Percentiles rank a stretch among this genome's conserved stretches.
These are phyloP conservation scores for Brachionus rotundiformis DNA, from an alignment of 1,140 invertebrate genomes.

Conservation along the genomic window DNA sequence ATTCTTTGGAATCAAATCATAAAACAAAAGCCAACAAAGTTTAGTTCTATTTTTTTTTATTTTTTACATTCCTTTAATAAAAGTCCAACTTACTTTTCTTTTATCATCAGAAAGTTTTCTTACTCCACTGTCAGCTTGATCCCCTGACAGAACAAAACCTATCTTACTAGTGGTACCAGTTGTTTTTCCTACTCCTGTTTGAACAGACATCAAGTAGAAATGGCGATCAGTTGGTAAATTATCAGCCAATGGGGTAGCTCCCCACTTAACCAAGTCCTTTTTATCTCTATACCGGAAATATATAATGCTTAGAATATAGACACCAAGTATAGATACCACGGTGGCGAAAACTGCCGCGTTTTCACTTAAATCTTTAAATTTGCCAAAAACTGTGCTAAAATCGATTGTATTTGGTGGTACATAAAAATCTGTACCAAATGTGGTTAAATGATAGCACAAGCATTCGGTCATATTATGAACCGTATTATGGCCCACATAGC, in stretches of 20 bases:
- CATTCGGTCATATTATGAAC: slow-evolving; percentile 63
- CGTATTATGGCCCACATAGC: slow-evolving; percentile 55
- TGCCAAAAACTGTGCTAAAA: slow-evolving; percentile 67
- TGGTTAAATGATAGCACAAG: slow-evolving; percentile 67
- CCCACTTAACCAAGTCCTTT: slow-evolving; percentile 64
- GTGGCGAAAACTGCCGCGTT: slow-evolving; percentile 65
- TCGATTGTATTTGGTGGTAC: slow-evolving; percentile 68
- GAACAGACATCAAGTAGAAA: slow-evolving; percentile 62
- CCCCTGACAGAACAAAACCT: slow-evolving; percentile 62
- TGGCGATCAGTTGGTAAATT: slow-evolving; percentile 63
- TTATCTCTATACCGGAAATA: slow-evolving; percentile 67
- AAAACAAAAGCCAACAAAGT: slow-evolving; percentile 28
- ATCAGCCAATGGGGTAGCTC: slow-evolving; percentile 61
- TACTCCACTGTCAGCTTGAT: slow-evolving; percentile 60
- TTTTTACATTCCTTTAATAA: neutral
- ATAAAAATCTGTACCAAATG: slow-evolving; percentile 67
- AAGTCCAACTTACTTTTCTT: slow-evolving; percentile 53
- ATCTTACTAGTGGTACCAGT: slow-evolving; percentile 60
- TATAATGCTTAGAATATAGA: slow-evolving; percentile 65
- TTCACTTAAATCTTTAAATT: slow-evolving; percentile 60
- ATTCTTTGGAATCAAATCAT: neutral
- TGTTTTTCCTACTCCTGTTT: slow-evolving; percentile 60
- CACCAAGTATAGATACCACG: slow-evolving; percentile 64
- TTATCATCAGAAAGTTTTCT: slow-evolving; percentile 59
- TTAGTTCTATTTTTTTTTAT: neutral